Evolutionary conservation across 2,113 vertebrate genomes (phyloP), one percentile per base, ranked within the genome.

Genomic region (Menidia beryllina): DNA sequence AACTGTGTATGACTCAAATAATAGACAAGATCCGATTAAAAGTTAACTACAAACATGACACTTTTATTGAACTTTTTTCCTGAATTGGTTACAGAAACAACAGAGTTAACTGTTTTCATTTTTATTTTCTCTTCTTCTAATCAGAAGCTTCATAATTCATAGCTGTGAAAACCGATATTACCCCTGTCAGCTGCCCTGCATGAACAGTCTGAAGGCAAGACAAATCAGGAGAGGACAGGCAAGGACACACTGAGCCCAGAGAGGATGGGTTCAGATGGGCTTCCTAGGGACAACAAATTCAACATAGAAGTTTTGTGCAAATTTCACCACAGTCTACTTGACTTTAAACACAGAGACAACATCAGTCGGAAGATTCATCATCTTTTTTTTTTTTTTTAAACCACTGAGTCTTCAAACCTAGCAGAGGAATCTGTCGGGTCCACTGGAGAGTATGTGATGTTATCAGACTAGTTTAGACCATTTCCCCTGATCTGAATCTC

Each of bases 1-100:
- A 34, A 34, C 30, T 5, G 30, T 34, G 30, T 34, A 34, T 34
- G 30, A 8, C 7, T 14, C 34, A n/a, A 56, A 45, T 26, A 59
- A 82, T 70, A 61, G 56, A 80, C 68, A 38, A 85, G 53, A 74
- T 67, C 39, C 69, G 68, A 23, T 68, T 72, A 56, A 72, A 82
- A 69, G 68, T 88, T 88, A 89, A 88, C 89, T 93, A 93, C 90
- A 93, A 93, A 93, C 88, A 91, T 92, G 84, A 93, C 91, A 91
- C 89, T 85, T 93, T 93, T 91, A 92, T 94, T 90, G 84, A 90
- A 77, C 79, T 69, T 90, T 87, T 86, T 72, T 76, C 88, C 90
- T 91, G 88, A 88, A 89, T 90, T 56, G 52, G 77, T 89, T 88
- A 92, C 92, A 93, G 88, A 93, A 90, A 89, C 83, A 75, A 84